Conservation (phyloP, 2,113 vertebrate species). For the Murina feae region DNA sequence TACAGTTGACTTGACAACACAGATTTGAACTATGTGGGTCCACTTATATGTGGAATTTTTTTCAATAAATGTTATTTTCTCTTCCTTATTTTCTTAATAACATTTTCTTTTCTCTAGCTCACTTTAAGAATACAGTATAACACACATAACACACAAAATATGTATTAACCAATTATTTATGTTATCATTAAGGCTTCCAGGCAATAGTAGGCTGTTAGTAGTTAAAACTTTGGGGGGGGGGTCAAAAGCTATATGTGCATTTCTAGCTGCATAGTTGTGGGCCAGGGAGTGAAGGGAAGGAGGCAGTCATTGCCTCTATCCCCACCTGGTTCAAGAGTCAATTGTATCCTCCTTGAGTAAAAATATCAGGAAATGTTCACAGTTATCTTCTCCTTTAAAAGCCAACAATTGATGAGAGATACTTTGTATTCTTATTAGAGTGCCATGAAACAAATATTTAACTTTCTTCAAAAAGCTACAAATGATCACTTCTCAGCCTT, state of each 20-base stretch:
- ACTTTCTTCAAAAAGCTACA: slow-evolving; percentile 33
- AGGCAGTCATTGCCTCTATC: neutral
- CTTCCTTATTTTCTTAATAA: neutral
- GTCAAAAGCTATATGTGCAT: neutral
- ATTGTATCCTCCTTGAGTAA: neutral
- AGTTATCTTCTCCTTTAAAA: neutral
- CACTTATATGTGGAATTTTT: neutral
- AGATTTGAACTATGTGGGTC: neutral
- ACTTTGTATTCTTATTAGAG: neutral
- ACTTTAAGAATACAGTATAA: neutral
- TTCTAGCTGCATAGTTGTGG: neutral
- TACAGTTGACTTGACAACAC: neutral
- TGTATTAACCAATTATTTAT: neutral
- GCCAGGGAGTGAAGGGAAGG: too few species aligned
- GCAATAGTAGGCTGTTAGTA: neutral
- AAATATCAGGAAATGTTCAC: neutral
- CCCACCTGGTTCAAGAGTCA: neutral
- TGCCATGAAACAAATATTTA: slow-evolving; percentile 2
- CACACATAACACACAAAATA: neutral
- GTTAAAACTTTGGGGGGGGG: neutral
- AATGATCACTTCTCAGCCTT: neutral
- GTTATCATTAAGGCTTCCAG: neutral
- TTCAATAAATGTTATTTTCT: neutral
- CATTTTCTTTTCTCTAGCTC: neutral
- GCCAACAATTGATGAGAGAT: neutral